phyloP scores from a whole-genome alignment of 2,113 vertebrate species.

The Bubalus kerabau region DNA sequence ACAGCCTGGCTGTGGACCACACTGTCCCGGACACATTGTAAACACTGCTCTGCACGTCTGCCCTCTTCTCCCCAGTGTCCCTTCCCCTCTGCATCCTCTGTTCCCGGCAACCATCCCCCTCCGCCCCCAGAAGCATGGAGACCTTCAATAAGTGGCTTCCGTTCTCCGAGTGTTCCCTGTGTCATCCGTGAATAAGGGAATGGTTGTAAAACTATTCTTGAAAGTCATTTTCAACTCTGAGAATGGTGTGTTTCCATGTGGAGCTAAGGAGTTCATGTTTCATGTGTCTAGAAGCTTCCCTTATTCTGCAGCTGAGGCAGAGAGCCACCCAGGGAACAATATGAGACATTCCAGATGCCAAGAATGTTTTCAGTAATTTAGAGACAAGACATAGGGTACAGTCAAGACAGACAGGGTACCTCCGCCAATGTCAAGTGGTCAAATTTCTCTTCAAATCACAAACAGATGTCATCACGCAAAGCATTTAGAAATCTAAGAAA shows the following conservation, averaged over 20 bases:
- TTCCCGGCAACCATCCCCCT: not conserved
- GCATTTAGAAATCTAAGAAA: not conserved
- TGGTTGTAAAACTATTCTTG: not conserved
- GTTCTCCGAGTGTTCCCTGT: rapidly evolving
- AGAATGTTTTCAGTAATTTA: not conserved
- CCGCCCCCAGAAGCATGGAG: rapidly evolving
- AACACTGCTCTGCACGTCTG: rapidly evolving
- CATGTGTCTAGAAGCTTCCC: not conserved
- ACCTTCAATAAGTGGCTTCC: not conserved
- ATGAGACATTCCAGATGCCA: not conserved
- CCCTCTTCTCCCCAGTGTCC: not conserved
- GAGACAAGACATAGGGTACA: not conserved
- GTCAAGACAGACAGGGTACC: not conserved
- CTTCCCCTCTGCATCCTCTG: not conserved
- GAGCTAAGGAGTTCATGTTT: not conserved
- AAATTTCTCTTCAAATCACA: not conserved
- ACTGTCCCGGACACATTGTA: rapidly evolving
- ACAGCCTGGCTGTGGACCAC: rapidly evolving
- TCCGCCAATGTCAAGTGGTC: not conserved
- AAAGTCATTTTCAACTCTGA: not conserved
- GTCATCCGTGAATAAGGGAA: not conserved
- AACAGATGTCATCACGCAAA: not conserved
- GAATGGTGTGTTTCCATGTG: rapidly evolving
- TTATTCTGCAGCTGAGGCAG: not conserved
- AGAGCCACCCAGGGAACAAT: not conserved